Evolutionary conservation across 2,113 vertebrate species (phyloP).

Genomic region (Elgaria multicarinata): DNA sequence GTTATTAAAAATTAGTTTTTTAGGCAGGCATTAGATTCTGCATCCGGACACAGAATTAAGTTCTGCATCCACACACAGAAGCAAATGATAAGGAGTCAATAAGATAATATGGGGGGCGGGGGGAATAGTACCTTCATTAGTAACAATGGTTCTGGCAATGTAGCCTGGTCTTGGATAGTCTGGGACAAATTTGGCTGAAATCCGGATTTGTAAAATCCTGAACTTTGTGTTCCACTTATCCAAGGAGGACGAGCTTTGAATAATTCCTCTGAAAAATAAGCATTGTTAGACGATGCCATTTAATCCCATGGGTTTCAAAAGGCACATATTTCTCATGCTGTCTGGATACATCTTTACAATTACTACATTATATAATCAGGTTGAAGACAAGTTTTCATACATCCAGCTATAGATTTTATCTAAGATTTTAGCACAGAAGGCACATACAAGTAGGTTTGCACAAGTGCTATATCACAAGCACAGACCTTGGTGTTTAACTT

Average conservation of each 20-base stretch:
- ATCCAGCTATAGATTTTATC: not conserved
- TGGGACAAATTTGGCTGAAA: conserved; percentile 26
- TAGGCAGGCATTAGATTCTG: not conserved
- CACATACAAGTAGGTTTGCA: too few species aligned
- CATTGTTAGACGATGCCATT: not conserved
- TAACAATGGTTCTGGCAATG: conserved; percentile 38
- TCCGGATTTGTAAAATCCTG: conserved; percentile 23
- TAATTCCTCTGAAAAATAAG: conserved; percentile 70
- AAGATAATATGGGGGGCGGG: not conserved
- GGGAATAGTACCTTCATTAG: conserved; percentile 27
- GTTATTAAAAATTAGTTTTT: not conserved
- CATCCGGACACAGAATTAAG: too few species aligned
- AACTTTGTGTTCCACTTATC: conserved; percentile 67
- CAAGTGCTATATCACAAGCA: not conserved
- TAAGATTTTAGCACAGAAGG: not conserved
- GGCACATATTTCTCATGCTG: not conserved
- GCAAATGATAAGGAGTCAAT: not conserved
- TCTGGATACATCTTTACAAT: not conserved
- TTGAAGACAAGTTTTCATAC: not conserved
- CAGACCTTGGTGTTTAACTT: not conserved
- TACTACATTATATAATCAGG: not conserved
- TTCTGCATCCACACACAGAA: not conserved
- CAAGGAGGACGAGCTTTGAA: conserved; percentile 78
- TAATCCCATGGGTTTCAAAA: not conserved
- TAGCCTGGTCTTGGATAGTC: conserved; percentile 7